Base-by-base conservation (phyloP, 2,888 invertebrate species). In the Anthophora plumipes region DNA sequence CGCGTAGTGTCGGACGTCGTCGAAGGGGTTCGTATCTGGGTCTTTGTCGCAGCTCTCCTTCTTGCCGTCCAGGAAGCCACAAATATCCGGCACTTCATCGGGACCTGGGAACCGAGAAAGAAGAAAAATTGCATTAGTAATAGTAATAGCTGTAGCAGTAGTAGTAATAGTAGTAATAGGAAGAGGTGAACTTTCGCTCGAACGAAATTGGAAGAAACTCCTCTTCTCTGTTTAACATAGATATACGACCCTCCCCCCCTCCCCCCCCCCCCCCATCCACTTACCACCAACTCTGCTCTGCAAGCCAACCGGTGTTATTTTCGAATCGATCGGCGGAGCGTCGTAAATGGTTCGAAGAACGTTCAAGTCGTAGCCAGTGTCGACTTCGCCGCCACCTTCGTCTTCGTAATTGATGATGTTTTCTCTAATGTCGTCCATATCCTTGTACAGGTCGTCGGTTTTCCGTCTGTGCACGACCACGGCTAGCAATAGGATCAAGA, bases 391-490 rank as follows among this genome's bases (percentile, higher is more conserved):
- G 92, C 99, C 99, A 20, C 99, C 99, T 93, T 99, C 99, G 90
- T 99, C 99, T 91, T 98, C 98, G 91, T 99, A 99, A 89, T 98
- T 98, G 88, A 99, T 98, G 82, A 99, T 98, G 90, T 98, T 99
- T 93, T 99, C 99, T 77, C 99, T 95, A 46, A 99, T 98, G 91
- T 99, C 99, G 91, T 99, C 99, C 86, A 98, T 96, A 89, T 99
- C 98, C 91, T 98, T 98, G 55, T 97, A 96, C 94, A 97, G 96
- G 74, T 97, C 97, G 89, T 97, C 97, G 76, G 97, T 97, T 86
- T 98, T 96, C 57, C 97, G 95, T 87, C 98, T 96, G 89, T 98
- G 97, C n/a, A 98, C 97, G 0, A 98, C 97, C 37, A 98, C 98
- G 4, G 99, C 97, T 84, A 98, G 93, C n/a, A 98, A 94, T 22